Base-by-base conservation (phyloP, 2,113 vertebrate species). In the Prolemur simus region DNA sequence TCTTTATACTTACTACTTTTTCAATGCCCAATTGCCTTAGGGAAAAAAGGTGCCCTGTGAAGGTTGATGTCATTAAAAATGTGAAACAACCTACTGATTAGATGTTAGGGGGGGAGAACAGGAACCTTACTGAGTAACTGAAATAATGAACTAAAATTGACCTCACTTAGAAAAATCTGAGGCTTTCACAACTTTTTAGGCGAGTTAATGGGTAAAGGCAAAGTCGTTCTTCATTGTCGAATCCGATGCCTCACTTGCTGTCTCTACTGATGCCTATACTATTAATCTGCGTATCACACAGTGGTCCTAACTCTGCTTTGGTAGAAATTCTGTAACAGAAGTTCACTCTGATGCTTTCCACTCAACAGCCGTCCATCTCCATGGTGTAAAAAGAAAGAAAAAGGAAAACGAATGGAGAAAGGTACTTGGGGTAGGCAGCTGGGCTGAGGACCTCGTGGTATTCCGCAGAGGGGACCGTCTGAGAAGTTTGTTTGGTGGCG, bases 241-340 rank as follows among this genome's bases (percentile, higher is more conserved):
- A 8, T 20, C 49, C 13, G 2, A 42, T 5, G 58, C 23, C n/a
- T 47, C 3, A 4, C 5, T 4, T 2, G 23, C 13, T 3, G 34
- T 34, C 27, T 73, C 64, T n/a, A 3, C 11, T 15, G 8, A 2
- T 17, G 17, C 47, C 47, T 5, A 0, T 5, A 1, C 14, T 21
- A 0, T 10, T 17, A 12, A 27, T 6, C 9, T 63, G 25, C 9
- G 2, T 0, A 8, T 1, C 47, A 54, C 5, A 3, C 0, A 3
- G 42, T 6, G n/a, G 21, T 9, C 10, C 6, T 18, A 3, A 45
- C n/a, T 69, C n/a, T 21, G 58, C 47, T 42, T 7, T 49, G 34
- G 8, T 2, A 27, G 58, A 82, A 63, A 69, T 69, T 47, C 49
- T 54, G 4, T 12, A 68, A 68, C 18, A 21, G 49, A 91, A 81